Evolutionary conservation across 2,113 vertebrate species (phyloP).

Genomic region (Serilophus lunatus): DNA sequence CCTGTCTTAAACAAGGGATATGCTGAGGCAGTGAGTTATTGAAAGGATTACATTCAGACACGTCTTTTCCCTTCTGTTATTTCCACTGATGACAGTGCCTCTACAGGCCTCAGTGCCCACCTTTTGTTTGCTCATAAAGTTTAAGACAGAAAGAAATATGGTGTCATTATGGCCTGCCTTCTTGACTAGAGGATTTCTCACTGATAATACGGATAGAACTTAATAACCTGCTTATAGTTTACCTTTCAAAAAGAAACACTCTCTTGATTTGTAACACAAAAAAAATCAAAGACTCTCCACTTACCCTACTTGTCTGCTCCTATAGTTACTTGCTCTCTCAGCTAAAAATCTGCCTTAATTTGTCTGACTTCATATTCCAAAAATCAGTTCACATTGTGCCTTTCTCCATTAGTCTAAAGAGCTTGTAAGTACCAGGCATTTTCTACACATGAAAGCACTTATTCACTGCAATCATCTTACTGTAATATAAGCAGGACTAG

Average conservation of each 20-base stretch:
- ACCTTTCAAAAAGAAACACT: not conserved
- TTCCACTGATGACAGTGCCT: not conserved
- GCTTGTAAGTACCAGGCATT: not conserved
- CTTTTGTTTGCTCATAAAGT: not conserved
- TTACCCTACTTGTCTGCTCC: not conserved
- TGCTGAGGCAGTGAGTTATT: not conserved
- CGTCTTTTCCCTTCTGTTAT: not conserved
- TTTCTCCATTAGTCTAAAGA: not conserved
- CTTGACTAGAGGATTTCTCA: not conserved
- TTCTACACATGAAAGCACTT: not conserved
- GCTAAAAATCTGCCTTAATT: not conserved
- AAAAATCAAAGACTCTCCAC: not conserved
- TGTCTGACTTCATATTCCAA: not conserved
- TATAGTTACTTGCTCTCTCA: not conserved
- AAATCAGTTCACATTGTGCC: not conserved
- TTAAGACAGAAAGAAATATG: not conserved
- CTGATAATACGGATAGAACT: not conserved
- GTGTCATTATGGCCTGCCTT: not conserved
- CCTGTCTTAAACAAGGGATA: not conserved
- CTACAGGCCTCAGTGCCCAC: not conserved
- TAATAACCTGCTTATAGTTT: not conserved
- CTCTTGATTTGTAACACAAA: not conserved
- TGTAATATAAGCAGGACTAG: not conserved
- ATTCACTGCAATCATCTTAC: not conserved
- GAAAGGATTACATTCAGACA: not conserved